These are phyloP conservation scores for Elgonia sp. DNA, from an alignment of 2,888 invertebrate species.

Conservation along the genomic window DNA sequence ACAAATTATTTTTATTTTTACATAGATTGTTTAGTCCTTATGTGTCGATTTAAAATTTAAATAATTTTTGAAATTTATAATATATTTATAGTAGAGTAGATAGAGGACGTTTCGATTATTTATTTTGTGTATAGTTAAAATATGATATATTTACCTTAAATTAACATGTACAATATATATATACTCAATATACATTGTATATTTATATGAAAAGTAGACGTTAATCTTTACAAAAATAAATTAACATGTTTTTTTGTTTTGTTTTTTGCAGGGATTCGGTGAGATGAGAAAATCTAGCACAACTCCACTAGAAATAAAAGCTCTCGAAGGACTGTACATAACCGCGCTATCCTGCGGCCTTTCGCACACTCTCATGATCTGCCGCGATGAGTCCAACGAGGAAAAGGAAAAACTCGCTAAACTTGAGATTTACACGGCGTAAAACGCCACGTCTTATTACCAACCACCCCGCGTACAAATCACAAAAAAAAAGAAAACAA, in stretches of 20 bases:
- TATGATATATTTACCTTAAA: no score
- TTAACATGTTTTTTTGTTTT: not conserved
- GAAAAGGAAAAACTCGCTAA: conserved; percentile 89
- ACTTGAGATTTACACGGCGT: conserved; percentile 88
- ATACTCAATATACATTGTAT: no score
- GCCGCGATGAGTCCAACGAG: conserved; percentile 89
- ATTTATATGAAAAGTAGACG: no score
- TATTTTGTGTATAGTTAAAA: no score
- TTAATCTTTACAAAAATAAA: no score
- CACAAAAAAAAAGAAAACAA: not conserved
- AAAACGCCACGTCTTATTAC: conserved; percentile 66
- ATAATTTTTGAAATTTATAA: not conserved
- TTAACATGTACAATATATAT: no score
- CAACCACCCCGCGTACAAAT: conserved; percentile 42
- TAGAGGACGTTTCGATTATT: no score
- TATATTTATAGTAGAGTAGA: no score
- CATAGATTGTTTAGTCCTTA: no score
- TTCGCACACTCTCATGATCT: conserved; percentile 93
- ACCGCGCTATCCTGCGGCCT: conserved; percentile 94
- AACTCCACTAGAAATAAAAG: conserved; percentile 94
- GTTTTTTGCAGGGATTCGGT: conserved; percentile 92
- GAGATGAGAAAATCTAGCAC: conserved; percentile 96
- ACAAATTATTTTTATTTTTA: no score
- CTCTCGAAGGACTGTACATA: conserved; percentile 92
- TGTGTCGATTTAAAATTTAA: no score